Base-by-base conservation (phyloP, 1,140 invertebrate genomes). In the Drosophila rhopaloa region DNA sequence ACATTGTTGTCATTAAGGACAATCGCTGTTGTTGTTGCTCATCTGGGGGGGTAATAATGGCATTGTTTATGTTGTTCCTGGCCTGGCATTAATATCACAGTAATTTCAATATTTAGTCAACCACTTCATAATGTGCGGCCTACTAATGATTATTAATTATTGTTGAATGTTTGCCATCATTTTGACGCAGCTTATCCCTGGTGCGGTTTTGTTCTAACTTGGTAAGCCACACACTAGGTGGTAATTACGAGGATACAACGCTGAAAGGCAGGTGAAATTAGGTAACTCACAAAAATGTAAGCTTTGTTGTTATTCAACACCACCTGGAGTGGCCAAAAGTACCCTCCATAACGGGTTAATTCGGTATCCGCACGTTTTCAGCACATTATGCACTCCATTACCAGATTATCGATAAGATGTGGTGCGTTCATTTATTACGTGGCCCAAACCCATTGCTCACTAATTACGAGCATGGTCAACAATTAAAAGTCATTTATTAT, bases 91-190 rank as follows among this genome's bases (percentile, higher is more conserved):
- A 88, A 88, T 88, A 75, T 68, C 73, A 84, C 66, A 89, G 83
- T 78, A 88, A 88, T 88, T 89, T 88, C 84, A 88, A 88, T 88
- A 88, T 88, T 88, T 89, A 88, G 84, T 89, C 84, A 66, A 75
- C 84, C 84, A 88, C 84, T 88, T 88, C 71, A 89, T 88, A 89
- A 84, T 89, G 84, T 89, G 82, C 75, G 84, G 84, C 84, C 78
- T 84, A 75, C 80, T 89, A 89, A 88, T 88, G 84, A 81, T 88
- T 88, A 88, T 88, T 88, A 88, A 88, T 88, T 88, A 89, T 89
- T 84, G 84, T 66, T 80, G 61, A 80, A 88, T 81, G 70, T 58
- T 75, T 70, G 61, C 81, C 54, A 73, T 72, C 38, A 67, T 63
- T 85, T 46, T 50, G 63, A 51, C 43, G 53, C 38, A 37, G 50